phyloP scores from a whole-genome alignment of 2,888 invertebrate species.

The Cryptophagus acutangulus region DNA sequence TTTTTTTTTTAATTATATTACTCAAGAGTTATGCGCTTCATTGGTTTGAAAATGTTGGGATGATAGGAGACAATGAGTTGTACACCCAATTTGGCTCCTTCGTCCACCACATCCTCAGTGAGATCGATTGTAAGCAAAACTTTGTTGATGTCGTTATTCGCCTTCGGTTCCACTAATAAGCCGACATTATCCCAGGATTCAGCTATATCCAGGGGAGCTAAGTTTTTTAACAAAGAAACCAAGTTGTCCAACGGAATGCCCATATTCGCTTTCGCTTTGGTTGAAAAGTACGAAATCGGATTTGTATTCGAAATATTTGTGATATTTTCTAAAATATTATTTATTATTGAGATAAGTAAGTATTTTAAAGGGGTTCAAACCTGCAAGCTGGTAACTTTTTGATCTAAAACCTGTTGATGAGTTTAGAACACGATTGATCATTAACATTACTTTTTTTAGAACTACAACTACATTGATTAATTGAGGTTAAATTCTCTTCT shows the following conservation, averaged over 20 bases:
- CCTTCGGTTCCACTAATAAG: slow-evolving; percentile 73
- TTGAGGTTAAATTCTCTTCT: too few relatives aligned
- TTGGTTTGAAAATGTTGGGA: slow-evolving; percentile 86
- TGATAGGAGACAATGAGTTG: slow-evolving; percentile 90
- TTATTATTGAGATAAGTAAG: too few relatives aligned
- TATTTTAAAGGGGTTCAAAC: too few relatives aligned
- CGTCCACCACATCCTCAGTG: slow-evolving; percentile 79
- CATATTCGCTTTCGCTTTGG: too few relatives aligned
- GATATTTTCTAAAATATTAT: too few relatives aligned
- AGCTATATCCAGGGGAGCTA: slow-evolving; percentile 67
- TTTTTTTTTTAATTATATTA: slow-evolving; percentile 40
- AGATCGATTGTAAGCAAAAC: slow-evolving; percentile 88
- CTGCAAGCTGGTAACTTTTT: too few relatives aligned
- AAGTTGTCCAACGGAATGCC: slow-evolving; percentile 21
- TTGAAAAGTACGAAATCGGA: too few relatives aligned
- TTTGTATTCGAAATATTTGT: too few relatives aligned
- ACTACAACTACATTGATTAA: too few relatives aligned
- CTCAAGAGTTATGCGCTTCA: slow-evolving; percentile 78
- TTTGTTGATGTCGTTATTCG: slow-evolving; percentile 51
- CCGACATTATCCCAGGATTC: slow-evolving; percentile 96
- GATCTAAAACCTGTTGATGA: too few relatives aligned
- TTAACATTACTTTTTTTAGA: too few relatives aligned
- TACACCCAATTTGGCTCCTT: slow-evolving; percentile 63
- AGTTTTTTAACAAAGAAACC: slow-evolving; percentile 57
- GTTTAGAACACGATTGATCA: too few relatives aligned